Conservation (phyloP, 2,888 invertebrate genomes). For the Nematopogon swammerdamellus region DNA sequence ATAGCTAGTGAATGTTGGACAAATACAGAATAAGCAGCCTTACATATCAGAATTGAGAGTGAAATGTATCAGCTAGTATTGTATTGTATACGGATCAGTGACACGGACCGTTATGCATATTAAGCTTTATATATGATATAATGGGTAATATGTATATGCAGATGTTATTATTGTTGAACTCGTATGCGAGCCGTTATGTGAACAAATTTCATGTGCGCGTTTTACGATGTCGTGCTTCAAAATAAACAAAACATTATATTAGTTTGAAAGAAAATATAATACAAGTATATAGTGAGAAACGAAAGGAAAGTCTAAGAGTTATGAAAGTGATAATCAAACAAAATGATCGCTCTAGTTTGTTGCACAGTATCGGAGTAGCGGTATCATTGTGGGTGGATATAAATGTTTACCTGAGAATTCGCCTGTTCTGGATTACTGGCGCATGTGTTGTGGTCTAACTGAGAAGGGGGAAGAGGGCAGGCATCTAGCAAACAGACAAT, state of each 20-base stretch:
- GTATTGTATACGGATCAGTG: too few species aligned
- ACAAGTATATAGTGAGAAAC: slow-evolving; percentile 34
- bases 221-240: background rate
- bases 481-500: slow-evolving; percentile 95
- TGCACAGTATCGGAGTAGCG: slow-evolving; percentile 49
- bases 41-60: too few species aligned
- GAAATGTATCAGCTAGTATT: too few species aligned
- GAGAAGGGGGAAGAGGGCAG: slow-evolving; percentile 85
- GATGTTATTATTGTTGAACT: too few species aligned
- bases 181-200: background rate
- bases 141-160: background rate
- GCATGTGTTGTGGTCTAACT: slow-evolving; percentile 85
- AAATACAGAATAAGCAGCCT: too few species aligned
- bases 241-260: background rate
- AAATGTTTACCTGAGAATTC: slow-evolving; percentile 65
- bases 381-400: slow-evolving; percentile 49
- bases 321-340: slow-evolving; percentile 47
- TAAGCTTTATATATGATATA: background rate
- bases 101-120: background rate
- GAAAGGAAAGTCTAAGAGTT: slow-evolving; percentile 33
- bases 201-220: background rate
- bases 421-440: slow-evolving; percentile 68
- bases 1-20: too few species aligned
- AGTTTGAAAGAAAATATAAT: slow-evolving; percentile 22
- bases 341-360: slow-evolving; percentile 38